Base-by-base conservation (phyloP, 2,888 invertebrate species). In the Malthinus flaveolus region DNA sequence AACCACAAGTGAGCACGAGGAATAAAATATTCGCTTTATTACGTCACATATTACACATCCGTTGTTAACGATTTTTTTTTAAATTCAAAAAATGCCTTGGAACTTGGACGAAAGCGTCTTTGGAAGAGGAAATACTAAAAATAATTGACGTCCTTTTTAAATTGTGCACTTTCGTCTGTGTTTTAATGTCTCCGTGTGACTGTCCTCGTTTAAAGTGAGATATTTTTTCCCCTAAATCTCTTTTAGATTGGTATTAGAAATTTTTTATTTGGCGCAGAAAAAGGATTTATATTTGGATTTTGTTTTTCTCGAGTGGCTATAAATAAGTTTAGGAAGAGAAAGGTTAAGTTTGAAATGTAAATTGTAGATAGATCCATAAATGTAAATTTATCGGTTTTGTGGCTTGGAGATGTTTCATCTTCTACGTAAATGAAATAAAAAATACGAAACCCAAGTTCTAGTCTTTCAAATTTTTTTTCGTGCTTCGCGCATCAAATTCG, bases 41-140 rank as follows among this genome's bases (percentile, higher is more conserved):
- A 47, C 58, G 49, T 58, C 58, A 58, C 37, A 45, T 58, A 45
- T 53, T 52, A 23, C 48, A 48, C 46, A 50, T 51, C 53, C 57
- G 57, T 52, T 58, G 35, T 44, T 49, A 58, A 52, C 48, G 52
- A 52, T 48, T 48, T 50, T 46, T 34, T 32, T 13, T 10, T 11
- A 32, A 23, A 15, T 23, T 5, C 3, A 23, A 23, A 23, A 3
- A 23, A 23, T 5, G 5, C 5, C 23, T 23, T 5, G 5, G 23
- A 23, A 23, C 2, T 5, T 5, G 3, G 5, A 23, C 23, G 2
- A 23, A 23, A 23, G n/a, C 36, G 23, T 12, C 31, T 37, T 45
- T 23, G 23, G 3, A 5, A 23, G 5, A 23, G 23, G 23, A 23
- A 23, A 23, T 3, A 23, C 5, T 23, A 23, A 23, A 23, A 23